Conservation (phyloP, 2,797 vertebrate genomes). For the Loriculus beryllinus region DNA sequence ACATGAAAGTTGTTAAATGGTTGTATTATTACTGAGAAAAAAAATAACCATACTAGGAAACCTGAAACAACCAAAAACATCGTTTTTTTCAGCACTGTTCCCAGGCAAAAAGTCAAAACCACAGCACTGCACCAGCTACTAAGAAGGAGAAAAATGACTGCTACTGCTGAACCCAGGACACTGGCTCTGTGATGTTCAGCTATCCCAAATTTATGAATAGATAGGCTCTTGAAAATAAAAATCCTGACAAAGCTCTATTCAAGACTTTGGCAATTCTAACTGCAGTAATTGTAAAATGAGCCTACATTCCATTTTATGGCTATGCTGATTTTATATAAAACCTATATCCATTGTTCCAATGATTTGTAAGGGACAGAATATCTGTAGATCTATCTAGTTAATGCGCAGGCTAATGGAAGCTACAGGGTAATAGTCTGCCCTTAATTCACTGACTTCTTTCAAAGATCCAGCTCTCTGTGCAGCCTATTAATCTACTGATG, state of each 20-base stretch:
- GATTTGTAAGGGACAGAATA: not conserved
- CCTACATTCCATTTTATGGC: not conserved
- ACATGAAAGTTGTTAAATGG: not conserved
- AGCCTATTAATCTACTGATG: conserved; percentile 16
- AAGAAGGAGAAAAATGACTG: no score
- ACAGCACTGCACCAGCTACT: no score
- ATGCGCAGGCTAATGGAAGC: not conserved
- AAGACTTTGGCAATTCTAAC: not conserved
- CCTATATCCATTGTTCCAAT: not conserved
- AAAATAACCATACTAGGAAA: not conserved
- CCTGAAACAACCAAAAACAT: not conserved
- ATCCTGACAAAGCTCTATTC: not conserved
- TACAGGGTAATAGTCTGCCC: not conserved
- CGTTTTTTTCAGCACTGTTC: no score
- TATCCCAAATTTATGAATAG: not conserved
- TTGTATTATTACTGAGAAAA: not conserved
- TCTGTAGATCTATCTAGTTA: not conserved
- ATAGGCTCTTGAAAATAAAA: not conserved
- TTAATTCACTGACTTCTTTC: conserved; percentile 29
- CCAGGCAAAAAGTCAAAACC: no score
- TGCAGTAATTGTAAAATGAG: not conserved
- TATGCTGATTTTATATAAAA: not conserved
- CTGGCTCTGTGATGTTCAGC: not conserved
- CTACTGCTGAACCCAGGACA: no score
- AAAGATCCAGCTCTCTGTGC: not conserved